phyloP scores from a whole-genome alignment of 2,888 invertebrate species.

The Cenopis cana region DNA sequence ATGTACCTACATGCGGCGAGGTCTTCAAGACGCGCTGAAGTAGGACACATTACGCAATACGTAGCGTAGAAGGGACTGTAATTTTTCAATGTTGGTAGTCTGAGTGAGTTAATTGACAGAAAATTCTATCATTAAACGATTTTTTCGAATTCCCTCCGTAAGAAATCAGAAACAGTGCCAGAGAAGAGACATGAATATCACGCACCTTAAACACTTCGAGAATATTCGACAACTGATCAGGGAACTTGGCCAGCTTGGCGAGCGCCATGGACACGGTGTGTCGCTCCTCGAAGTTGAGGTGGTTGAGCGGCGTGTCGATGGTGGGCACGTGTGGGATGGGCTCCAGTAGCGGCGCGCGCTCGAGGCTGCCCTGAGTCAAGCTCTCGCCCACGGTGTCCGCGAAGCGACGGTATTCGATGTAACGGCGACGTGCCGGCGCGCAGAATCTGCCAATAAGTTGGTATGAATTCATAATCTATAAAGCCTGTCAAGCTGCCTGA shows the following conservation, averaged over 20 bases:
- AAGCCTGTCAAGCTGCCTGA: too few species aligned
- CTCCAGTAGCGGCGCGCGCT: conserved; percentile 87
- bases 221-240: conserved; percentile 88
- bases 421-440: conserved; percentile 85
- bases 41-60: too few species aligned
- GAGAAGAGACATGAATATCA: neutral
- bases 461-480: neutral
- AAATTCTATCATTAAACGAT: too few species aligned
- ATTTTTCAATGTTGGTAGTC: too few species aligned
- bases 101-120: too few species aligned
- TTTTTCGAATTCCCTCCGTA: too few species aligned
- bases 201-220: conserved; percentile 87
- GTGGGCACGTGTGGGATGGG: conserved; percentile 90
- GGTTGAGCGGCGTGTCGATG: conserved; percentile 85
- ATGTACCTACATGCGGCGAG: too few species aligned
- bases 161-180: too few species aligned
- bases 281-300: conserved; percentile 91
- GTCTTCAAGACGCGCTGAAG: too few species aligned
- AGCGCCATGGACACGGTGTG: conserved; percentile 86
- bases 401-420: conserved; percentile 89
- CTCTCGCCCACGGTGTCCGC: conserved; percentile 88
- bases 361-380: conserved; percentile 87
- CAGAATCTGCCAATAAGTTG: conserved; percentile 82
- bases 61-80: too few species aligned
- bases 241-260: conserved; percentile 87